A percentile compares a stretch with the other conserved stretches of the same genome.
Evolutionary conservation across 2,797 vertebrate genomes (phyloP).

Genomic region (Etheostoma perlongum): DNA sequence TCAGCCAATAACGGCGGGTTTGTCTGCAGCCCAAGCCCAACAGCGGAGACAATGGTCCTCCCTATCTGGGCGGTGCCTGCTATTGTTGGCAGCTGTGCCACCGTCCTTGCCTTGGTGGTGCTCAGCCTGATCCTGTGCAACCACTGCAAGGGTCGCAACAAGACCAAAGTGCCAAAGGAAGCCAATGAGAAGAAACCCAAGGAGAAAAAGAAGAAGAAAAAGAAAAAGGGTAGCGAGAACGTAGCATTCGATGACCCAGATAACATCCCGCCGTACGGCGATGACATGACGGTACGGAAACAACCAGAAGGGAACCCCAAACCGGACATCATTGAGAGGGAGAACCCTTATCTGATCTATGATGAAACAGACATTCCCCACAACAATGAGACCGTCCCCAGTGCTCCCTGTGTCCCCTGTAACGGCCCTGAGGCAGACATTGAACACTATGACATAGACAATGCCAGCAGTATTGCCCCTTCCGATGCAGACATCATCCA

Average conservation of each 20-base stretch:
- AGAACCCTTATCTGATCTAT: slow-evolving; percentile 97
- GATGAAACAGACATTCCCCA: slow-evolving; percentile 95
- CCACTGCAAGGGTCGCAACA: slow-evolving; percentile 91
- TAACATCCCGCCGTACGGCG: slow-evolving; percentile 94
- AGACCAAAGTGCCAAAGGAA: slow-evolving; percentile 87
- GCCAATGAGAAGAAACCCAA: slow-evolving; percentile 92
- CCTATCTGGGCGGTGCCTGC: slow-evolving; percentile 98
- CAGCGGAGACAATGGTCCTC: slow-evolving; percentile 84
- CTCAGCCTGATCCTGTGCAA: slow-evolving; percentile 95
- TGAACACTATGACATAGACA: slow-evolving; percentile 98
- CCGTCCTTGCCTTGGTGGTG: slow-evolving; percentile 92
- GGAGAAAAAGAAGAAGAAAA: slow-evolving; percentile 97
- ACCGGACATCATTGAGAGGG: slow-evolving; percentile 96
- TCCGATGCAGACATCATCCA: slow-evolving; percentile 97
- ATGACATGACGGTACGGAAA: slow-evolving; percentile 96
- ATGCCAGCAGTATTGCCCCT: slow-evolving; percentile 97
- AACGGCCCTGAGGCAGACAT: slow-evolving; percentile 90
- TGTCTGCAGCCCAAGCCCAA: slow-evolving; percentile 83
- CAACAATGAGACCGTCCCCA: slow-evolving; percentile 90
- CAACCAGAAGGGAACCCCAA: slow-evolving; percentile 98
- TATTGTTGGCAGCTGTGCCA: slow-evolving; percentile 95
- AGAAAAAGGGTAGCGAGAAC: slow-evolving; percentile 98
- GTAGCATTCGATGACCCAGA: slow-evolving; percentile 97
- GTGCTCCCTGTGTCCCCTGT: slow-evolving; percentile 91
- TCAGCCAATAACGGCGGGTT: slow-evolving; percentile 84